A percentile compares a stretch with the other conserved stretches of the same genome.
These are phyloP conservation scores for Megaleporinus macrocephalus DNA, from an alignment of 2,113 vertebrate genomes.

Conservation along the genomic window DNA sequence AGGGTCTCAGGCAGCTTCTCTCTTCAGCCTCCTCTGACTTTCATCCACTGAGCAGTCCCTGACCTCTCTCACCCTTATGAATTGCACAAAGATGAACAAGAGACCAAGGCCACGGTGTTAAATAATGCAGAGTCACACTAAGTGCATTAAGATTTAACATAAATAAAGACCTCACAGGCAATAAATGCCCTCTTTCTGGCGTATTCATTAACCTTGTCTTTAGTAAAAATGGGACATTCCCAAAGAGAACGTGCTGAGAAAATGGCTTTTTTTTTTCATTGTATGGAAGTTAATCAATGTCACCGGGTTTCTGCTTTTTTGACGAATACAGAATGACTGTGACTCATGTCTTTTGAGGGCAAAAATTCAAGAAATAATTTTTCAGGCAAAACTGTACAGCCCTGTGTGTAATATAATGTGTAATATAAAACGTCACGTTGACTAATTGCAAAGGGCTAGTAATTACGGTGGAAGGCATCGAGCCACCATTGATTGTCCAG, in stretches of 20 bases:
- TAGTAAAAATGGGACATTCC: conserved; percentile 25
- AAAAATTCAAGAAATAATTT: background rate
- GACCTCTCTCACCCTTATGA: conserved; percentile 68
- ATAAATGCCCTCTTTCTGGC: conserved; percentile 43
- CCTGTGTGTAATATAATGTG: conserved; percentile 27
- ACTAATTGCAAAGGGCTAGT: conserved; percentile 15
- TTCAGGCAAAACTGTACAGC: conserved; percentile 16
- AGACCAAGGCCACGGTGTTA: conserved; percentile 61
- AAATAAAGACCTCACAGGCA: conserved; percentile 60
- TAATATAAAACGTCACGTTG: conserved; percentile 40
- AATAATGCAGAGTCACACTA: conserved; percentile 61
- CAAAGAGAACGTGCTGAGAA: conserved; percentile 32
- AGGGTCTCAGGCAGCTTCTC: conserved; percentile 33
- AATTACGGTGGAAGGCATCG: conserved; percentile 32
- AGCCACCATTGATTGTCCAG: conserved; percentile 42
- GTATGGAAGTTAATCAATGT: conserved; percentile 42
- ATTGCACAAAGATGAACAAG: conserved; percentile 62
- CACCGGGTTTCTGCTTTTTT: conserved; percentile 32
- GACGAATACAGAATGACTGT: conserved; percentile 17
- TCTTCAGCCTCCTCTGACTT: conserved; percentile 72
- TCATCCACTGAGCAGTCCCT: conserved; percentile 75
- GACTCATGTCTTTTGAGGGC: background rate
- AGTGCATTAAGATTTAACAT: conserved; percentile 67
- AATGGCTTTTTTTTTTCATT: conserved; percentile 22
- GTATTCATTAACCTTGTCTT: conserved; percentile 70